Base-by-base conservation (phyloP, 2,888 invertebrate genomes). In the Neocrepidodera transversa region DNA sequence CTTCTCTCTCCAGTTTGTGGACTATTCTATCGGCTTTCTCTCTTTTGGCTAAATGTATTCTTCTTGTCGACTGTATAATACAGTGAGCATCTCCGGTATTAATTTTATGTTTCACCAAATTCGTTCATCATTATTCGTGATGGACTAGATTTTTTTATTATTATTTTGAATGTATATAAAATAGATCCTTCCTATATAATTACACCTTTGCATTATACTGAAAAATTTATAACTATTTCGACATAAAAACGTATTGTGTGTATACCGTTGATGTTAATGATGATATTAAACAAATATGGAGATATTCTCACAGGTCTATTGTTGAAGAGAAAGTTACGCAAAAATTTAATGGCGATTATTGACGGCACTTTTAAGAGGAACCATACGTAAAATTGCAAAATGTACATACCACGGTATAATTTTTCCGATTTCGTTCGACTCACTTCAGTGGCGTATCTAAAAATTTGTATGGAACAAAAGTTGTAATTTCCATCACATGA, bases 211-310 rank as follows among this genome's bases (percentile, higher is more conserved):
- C 11, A 3, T 6, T 32, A 32, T 32, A 32, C 32, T 32, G 32
- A 32, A 30, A 30, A 30, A 30, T 10, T 10, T 5, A 10, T 10
- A 32, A 13, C 32, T 32, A 32, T 32, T 32, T 32, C 32, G 32
- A n/a, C 32, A 32, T 32, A 5, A 32, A 32, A 28, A 2, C 32
- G 3, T 13, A 32, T 32, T 32, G 32, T 32, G 32, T 32, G 2
- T 13, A 2, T 32, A 32, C 28, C 2, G 13, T 32, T 32, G 32
- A 13, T 32, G 32, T 11, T 32, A 6, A 32, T 32, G 13, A 32
- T 10, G 32, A 32, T 32, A 32, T 32, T 32, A 32, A 32, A 32
- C 32, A 32, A 32, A 32, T 32, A 32, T 32, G 32, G 11, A 28
- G 28, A 32, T 32, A 32, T n/a, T 32, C 10, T 32, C 32, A 32